A percentile compares a stretch with the other conserved stretches of the same genome.
Evolutionary conservation across 1,140 invertebrate genomes (phyloP).

Genomic region (Aphelenchoides besseyi): DNA sequence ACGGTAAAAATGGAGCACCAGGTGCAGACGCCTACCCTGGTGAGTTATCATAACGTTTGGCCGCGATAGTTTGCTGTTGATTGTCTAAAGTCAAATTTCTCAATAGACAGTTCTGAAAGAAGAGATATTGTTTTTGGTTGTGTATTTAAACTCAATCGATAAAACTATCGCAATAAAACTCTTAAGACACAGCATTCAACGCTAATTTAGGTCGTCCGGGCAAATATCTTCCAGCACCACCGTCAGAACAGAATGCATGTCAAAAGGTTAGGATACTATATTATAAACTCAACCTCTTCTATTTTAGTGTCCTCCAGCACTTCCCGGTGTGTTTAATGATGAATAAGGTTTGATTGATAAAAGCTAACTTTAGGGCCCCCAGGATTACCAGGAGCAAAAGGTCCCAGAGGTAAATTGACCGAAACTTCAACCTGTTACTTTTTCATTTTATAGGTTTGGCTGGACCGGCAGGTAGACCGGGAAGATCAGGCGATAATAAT

Average conservation of each 20-base stretch:
- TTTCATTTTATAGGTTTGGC: not conserved
- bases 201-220: conserved; percentile 48
- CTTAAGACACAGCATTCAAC: no score
- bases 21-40: conserved; percentile 40
- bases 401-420: conserved; percentile 32
- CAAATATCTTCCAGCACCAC: conserved; percentile 58
- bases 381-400: conserved; percentile 53
- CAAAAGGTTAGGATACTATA: conserved; percentile 44
- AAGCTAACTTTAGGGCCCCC: conserved; percentile 34
- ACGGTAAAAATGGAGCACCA: conserved; percentile 33
- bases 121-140: no score
- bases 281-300: not conserved
- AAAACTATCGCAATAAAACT: no score
- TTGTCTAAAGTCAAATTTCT: no score
- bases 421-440: not conserved
- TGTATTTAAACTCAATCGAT: no score
- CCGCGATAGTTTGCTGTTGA: no score
- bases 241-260: conserved; percentile 52
- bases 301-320: conserved; percentile 50
- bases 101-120: no score
- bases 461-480: conserved; percentile 43
- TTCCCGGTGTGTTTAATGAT: conserved; percentile 30
- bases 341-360: not conserved
- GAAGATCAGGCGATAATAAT: conserved; percentile 46
- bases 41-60: conserved; percentile 5